Evolutionary conservation across 2,113 vertebrate genomes (phyloP).

Genomic region (Pseudorhombus dupliciocellatus): DNA sequence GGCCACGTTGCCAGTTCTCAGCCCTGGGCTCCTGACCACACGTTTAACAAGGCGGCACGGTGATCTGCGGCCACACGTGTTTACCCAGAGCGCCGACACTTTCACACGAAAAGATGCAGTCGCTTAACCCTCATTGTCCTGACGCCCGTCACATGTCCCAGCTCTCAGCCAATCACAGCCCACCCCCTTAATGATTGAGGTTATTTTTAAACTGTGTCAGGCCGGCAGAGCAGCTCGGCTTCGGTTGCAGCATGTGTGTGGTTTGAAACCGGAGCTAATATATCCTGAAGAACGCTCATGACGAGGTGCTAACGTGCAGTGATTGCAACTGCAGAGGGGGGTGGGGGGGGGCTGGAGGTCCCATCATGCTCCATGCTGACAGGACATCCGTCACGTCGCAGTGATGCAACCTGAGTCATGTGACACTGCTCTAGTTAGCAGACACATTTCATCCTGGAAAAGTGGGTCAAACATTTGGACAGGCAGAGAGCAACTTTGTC

Average conservation of each 20-base stretch:
- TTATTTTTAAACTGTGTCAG: constrained; percentile 74
- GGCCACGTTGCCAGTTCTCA: constrained; percentile 15
- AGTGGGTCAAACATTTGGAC: constrained; percentile 14
- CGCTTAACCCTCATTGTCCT: constrained; percentile 62
- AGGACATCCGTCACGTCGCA: constrained; percentile 59
- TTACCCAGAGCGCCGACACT: constrained; percentile 69
- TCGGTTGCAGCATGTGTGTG: constrained; percentile 57
- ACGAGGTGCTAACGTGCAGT: constrained; percentile 80
- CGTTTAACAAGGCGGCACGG: constrained; percentile 46
- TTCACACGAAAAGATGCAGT: constrained; percentile 48
- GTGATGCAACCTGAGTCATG: constrained; percentile 69
- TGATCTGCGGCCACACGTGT: constrained; percentile 56
- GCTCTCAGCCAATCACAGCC: constrained; percentile 47
- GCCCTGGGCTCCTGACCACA: constrained; percentile 17
- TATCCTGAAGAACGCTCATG: constrained; percentile 79
- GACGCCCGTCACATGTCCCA: constrained; percentile 45
- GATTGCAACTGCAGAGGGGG: constrained; percentile 75
- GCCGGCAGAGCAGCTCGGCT: constrained; percentile 51
- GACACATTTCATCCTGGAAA: constrained; percentile 28
- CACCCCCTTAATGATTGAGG: constrained; percentile 39
- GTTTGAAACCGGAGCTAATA: constrained; percentile 77
- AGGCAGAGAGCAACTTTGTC: not conserved
- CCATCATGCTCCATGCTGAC: constrained; percentile 60
- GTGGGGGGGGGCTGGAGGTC: no score
- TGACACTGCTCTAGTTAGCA: constrained; percentile 11